These are phyloP conservation scores for Dendrophyllia cribrosa DNA, from an alignment of 64 coral and sea anemone genomes.

Conservation along the genomic window DNA sequence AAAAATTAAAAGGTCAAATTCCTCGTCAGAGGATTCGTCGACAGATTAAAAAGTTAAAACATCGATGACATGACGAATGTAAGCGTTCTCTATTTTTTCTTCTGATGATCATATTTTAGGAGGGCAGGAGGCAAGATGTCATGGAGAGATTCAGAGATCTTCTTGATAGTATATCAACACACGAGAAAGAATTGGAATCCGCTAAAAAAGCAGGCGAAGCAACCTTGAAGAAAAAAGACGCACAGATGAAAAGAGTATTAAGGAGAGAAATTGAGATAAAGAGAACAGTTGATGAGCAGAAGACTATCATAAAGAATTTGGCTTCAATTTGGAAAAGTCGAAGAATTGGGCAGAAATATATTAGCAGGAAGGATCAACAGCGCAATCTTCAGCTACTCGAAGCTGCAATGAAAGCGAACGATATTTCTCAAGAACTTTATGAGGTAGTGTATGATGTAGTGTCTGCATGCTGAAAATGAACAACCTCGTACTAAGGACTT, in stretches of 20 bases:
- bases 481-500: no score
- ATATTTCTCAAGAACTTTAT: conserved; percentile 45
- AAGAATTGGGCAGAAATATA: conserved; percentile 65
- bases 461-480: no score
- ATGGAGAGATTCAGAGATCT: conserved; percentile 64
- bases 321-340: conserved; percentile 60
- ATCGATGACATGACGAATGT: no score
- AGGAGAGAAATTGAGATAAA: conserved; percentile 32
- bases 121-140: conserved; percentile 48
- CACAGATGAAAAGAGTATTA: conserved; percentile 42
- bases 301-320: conserved; percentile 59
- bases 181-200: conserved; percentile 16
- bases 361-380: conserved; percentile 53
- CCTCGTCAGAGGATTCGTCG: no score
- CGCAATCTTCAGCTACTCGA: conserved; percentile 53
- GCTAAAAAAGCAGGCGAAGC: conserved; percentile 39
- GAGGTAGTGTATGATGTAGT: conserved; percentile 8
- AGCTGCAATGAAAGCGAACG: conserved; percentile 47
- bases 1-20: no score
- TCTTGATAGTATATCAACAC: neutral
- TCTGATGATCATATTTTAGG: conserved; percentile 8
- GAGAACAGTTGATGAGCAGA: conserved; percentile 62
- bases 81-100: neutral
- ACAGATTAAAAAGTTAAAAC: no score
- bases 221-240: conserved; percentile 60